These are phyloP conservation scores for Autographa pulchrina DNA, from an alignment of 2,888 invertebrate species.

Conservation along the genomic window DNA sequence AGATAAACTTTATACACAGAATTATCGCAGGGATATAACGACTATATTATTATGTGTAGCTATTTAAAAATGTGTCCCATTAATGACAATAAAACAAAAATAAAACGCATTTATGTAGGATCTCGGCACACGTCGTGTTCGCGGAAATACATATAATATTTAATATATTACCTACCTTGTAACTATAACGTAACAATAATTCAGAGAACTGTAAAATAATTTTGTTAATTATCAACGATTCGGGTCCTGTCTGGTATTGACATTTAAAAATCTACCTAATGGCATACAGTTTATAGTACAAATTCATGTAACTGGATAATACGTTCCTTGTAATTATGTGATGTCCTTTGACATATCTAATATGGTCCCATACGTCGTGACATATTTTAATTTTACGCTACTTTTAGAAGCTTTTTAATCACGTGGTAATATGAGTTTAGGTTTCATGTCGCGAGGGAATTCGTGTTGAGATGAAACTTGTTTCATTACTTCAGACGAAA, in stretches of 20 bases:
- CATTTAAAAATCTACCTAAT: not conserved
- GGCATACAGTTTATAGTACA: not conserved
- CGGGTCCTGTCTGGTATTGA: not conserved
- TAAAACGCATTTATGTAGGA: too few relatives aligned
- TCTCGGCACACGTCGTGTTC: too few relatives aligned
- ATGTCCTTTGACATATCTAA: not conserved
- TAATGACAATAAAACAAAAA: too few relatives aligned
- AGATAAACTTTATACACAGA: not conserved
- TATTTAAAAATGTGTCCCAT: too few relatives aligned
- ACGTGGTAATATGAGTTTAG: slow-evolving; percentile 37
- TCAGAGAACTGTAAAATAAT: not conserved
- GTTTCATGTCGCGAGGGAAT: slow-evolving; percentile 40
- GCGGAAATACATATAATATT: too few relatives aligned
- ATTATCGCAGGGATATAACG: too few relatives aligned
- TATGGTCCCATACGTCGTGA: slow-evolving; percentile 4
- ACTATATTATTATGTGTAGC: too few relatives aligned
- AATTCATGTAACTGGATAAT: not conserved
- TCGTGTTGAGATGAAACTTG: slow-evolving; percentile 19
- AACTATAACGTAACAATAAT: not conserved
- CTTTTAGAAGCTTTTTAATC: slow-evolving; percentile 24
- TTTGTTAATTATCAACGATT: not conserved
- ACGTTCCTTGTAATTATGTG: not conserved
- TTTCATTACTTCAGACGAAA: slow-evolving; percentile 17
- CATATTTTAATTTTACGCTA: slow-evolving; percentile 47
- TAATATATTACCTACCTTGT: too few relatives aligned